A percentile compares a stretch with the other conserved stretches of the same genome.
phyloP scores from a whole-genome alignment of 2,888 invertebrate species.

The Drosophila buzzatii region DNA sequence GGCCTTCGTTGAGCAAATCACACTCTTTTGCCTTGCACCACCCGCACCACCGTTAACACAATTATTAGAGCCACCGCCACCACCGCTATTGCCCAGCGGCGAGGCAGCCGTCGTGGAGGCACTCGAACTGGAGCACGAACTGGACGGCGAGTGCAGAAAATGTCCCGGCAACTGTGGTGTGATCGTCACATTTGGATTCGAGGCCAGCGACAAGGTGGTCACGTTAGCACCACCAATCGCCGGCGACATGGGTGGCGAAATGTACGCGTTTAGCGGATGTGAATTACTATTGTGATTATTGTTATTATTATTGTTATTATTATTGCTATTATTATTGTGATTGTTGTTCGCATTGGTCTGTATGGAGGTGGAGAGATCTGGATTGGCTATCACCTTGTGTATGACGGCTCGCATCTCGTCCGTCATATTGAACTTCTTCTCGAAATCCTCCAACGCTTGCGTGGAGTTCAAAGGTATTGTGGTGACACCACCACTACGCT shows the following conservation, averaged over 20 bases:
- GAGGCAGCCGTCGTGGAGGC: constrained; percentile 73
- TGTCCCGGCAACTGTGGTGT: constrained; percentile 80
- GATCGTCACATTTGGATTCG: constrained; percentile 83
- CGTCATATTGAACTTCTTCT: constrained; percentile 84
- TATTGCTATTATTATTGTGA: constrained; percentile 1
- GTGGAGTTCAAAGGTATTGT: constrained; percentile 80
- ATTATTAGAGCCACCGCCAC: constrained; percentile 10
- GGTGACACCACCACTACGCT: constrained; percentile 44
- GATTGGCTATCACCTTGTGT: constrained; percentile 84
- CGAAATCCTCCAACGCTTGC: constrained; percentile 81
- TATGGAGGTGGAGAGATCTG: constrained; percentile 84
- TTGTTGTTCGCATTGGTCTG: constrained; percentile 77
- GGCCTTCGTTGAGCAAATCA: constrained; percentile 83
- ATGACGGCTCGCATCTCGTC: constrained; percentile 85
- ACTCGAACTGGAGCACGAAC: constrained; percentile 72
- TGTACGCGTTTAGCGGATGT: constrained; percentile 79
- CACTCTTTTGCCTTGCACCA: constrained; percentile 81
- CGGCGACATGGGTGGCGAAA: constrained; percentile 84
- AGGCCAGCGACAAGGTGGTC: constrained; percentile 79
- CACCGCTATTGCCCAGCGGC: constrained; percentile 51
- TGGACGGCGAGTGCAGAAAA: constrained; percentile 74
- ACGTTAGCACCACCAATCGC: constrained; percentile 67
- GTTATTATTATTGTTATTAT: constrained; percentile 6
- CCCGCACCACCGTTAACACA: constrained; percentile 7
- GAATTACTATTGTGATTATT: constrained; percentile 20